Evolutionary conservation across 2,113 vertebrate genomes (phyloP).

Genomic region (Cavia porcellus): DNA sequence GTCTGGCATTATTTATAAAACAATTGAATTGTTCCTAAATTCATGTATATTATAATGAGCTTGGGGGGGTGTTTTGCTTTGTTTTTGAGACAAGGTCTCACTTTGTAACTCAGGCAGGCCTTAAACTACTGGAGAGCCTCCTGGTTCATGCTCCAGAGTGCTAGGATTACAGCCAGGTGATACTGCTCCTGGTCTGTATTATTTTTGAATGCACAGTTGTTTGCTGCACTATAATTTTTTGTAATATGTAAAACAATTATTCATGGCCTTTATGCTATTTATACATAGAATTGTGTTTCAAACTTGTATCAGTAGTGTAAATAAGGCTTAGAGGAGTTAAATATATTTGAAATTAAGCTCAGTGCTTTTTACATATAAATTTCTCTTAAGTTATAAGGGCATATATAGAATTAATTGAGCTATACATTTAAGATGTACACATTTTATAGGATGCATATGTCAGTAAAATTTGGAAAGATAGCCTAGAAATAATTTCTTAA

Average conservation of each 20-base stretch:
- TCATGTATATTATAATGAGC: background rate
- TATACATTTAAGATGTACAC: background rate
- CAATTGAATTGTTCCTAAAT: background rate
- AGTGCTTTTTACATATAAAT: background rate
- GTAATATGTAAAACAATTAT: background rate
- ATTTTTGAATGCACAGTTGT: background rate
- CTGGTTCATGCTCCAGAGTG: too few species aligned
- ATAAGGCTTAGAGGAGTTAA: background rate
- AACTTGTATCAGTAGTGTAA: background rate
- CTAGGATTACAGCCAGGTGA: background rate
- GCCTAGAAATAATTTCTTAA: background rate
- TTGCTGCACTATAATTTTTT: background rate
- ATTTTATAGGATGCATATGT: background rate
- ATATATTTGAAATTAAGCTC: background rate
- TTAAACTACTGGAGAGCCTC: background rate
- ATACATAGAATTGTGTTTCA: background rate
- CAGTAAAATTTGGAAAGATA: background rate
- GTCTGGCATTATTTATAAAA: background rate
- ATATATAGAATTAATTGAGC: background rate
- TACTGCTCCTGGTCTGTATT: background rate
- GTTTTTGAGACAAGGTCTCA: background rate
- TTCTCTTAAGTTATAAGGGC: background rate
- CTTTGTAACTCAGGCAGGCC: background rate
- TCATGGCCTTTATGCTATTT: background rate
- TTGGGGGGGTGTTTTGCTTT: background rate